Conservation (phyloP, 2,113 vertebrate species). For the Corythaeola cristata region DNA sequence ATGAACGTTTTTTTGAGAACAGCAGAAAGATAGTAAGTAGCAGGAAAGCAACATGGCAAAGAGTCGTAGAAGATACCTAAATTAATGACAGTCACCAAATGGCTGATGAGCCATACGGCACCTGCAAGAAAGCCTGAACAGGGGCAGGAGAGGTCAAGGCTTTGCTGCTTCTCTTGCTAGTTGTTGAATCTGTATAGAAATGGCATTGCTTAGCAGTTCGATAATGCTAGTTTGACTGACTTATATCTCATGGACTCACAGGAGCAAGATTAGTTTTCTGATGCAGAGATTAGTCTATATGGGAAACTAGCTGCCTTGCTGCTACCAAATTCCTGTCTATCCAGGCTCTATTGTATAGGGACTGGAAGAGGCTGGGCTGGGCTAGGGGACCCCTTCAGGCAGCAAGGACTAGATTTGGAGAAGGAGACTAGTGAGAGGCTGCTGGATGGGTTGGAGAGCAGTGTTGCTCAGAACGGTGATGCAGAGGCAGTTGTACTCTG, state of each 20-base stretch:
- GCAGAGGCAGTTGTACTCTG: neutral
- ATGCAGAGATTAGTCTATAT: neutral
- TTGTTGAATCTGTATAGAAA: neutral
- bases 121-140: neutral
- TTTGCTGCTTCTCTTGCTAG: neutral
- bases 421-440: neutral
- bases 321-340: neutral
- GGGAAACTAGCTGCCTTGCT: neutral
- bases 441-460: neutral
- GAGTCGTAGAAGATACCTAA: neutral
- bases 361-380: neutral
- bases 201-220: neutral
- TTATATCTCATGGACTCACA: neutral
- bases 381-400: neutral
- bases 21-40: neutral
- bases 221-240: neutral
- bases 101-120: neutral
- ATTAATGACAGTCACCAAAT: neutral
- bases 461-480: fast-evolving
- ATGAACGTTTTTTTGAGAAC: neutral
- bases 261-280: neutral
- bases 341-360: neutral
- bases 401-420: neutral
- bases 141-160: neutral
- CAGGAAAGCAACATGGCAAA: neutral